Percentiles rank a stretch among this genome's conserved stretches.
These are phyloP conservation scores for Phyllopteryx taeniolatus DNA, from an alignment of 2,113 vertebrate species.

Conservation along the genomic window DNA sequence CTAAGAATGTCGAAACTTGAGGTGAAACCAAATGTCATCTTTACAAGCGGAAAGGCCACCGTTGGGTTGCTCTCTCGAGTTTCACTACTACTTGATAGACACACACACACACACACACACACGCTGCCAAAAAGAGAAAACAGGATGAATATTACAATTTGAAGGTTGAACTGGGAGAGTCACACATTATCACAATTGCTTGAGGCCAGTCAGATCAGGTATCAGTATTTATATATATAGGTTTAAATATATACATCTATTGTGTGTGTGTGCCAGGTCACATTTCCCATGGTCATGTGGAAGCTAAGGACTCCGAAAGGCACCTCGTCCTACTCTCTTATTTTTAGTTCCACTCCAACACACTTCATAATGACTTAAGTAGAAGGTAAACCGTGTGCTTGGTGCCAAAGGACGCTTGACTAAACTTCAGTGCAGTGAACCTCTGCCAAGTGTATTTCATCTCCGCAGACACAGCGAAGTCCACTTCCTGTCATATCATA, in stretches of 20 bases:
- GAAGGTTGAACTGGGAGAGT: not conserved
- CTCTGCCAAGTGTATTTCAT: slow-evolving; percentile 44
- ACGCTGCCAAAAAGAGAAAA: not conserved
- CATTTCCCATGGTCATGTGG: slow-evolving; percentile 10
- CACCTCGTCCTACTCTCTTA: not conserved
- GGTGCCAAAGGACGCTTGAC: slow-evolving; percentile 14
- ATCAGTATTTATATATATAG: slow-evolving; percentile 31
- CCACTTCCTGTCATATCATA: slow-evolving; percentile 21
- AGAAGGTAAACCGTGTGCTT: slow-evolving; percentile 4
- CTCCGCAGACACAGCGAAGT: slow-evolving; percentile 6
- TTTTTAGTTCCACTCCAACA: not conserved
- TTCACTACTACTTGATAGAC: not conserved
- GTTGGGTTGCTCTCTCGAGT: not conserved
- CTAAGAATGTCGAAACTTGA: not conserved
- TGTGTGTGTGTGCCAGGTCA: slow-evolving; percentile 2
- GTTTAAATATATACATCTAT: slow-evolving; percentile 5
- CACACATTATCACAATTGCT: slow-evolving; percentile 35
- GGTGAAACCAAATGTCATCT: not conserved
- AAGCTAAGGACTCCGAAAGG: slow-evolving; percentile 21
- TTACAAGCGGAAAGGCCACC: too few relatives aligned
- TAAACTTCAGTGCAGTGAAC: slow-evolving; percentile 4
- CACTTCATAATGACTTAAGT: slow-evolving; percentile 4
- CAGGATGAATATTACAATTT: not conserved
- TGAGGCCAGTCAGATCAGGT: slow-evolving; percentile 11
- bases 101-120: not conserved